Percentiles rank a stretch among this genome's conserved stretches.
phyloP scores from a whole-genome alignment of 2,888 invertebrate genomes.

The Antheraea assamensis region DNA sequence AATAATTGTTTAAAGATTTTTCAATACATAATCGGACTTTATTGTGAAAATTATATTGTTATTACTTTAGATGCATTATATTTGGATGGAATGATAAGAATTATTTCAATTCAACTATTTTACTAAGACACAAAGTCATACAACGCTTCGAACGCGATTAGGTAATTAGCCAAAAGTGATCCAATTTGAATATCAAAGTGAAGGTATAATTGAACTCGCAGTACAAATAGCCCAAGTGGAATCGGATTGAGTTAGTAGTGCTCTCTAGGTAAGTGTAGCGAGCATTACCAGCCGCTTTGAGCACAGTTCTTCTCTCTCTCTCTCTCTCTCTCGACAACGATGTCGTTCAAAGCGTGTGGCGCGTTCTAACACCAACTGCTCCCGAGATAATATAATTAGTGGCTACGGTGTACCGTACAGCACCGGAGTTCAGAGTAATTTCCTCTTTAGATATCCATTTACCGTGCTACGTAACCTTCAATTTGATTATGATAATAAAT shows the following conservation, averaged over 20 bases:
- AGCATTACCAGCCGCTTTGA: slow-evolving; percentile 44
- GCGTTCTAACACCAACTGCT: slow-evolving; percentile 54
- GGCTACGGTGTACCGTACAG: slow-evolving; percentile 56
- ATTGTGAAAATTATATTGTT: not conserved
- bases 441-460: slow-evolving; percentile 74
- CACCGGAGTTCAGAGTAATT: slow-evolving; percentile 68
- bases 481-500: slow-evolving; percentile 60
- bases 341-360: slow-evolving; percentile 41
- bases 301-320: slow-evolving; percentile 23
- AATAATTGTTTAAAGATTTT: no score
- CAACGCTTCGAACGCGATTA: slow-evolving; percentile 39
- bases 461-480: slow-evolving; percentile 66
- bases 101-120: no score
- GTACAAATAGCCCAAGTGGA: slow-evolving; percentile 79
- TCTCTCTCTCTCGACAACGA: slow-evolving; percentile 26
- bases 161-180: slow-evolving; percentile 77
- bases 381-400: slow-evolving; percentile 75
- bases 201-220: slow-evolving; percentile 75
- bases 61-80: not conserved
- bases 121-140: not conserved
- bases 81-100: not conserved
- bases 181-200: slow-evolving; percentile 80
- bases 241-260: slow-evolving; percentile 76
- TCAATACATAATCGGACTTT: not conserved
- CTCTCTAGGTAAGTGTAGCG: slow-evolving; percentile 64